Evolutionary conservation across 2,797 vertebrate species (phyloP).

Genomic region (Enteromius anoplus): DNA sequence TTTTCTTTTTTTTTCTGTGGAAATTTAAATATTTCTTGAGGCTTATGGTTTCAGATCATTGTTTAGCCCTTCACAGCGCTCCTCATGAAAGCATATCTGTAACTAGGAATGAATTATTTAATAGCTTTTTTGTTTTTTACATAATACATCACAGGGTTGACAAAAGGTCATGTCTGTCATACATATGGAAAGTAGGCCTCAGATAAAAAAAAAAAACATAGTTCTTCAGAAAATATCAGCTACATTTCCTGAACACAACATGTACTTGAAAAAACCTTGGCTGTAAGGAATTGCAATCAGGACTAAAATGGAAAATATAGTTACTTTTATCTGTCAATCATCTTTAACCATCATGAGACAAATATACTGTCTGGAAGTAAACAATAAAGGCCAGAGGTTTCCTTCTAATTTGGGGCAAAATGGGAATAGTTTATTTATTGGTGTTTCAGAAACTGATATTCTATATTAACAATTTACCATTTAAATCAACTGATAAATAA

Average conservation of each 20-base stretch:
- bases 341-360: neutral
- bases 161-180: neutral
- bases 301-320: neutral
- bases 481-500: neutral
- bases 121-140: neutral
- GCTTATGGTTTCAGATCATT: slow-evolving; percentile 16
- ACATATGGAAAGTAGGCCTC: slow-evolving; percentile 4
- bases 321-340: neutral
- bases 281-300: neutral
- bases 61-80: neutral
- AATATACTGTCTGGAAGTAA: neutral
- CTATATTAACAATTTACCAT: neutral
- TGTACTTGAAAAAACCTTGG: neutral
- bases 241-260: neutral
- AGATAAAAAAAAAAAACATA: slow-evolving; percentile 4
- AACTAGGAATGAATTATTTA: neutral
- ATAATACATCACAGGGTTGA: neutral
- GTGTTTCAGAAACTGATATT: neutral
- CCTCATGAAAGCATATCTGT: slow-evolving; percentile 5
- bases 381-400: neutral
- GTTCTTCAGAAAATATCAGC: neutral
- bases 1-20: neutral
- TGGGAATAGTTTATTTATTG: neutral
- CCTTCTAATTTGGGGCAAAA: neutral
- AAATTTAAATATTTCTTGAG: neutral